A percentile compares a stretch with the other conserved stretches of the same genome.
Evolutionary conservation across 2,888 invertebrate genomes (phyloP).

Genomic region (Melangyna quadrimaculata): DNA sequence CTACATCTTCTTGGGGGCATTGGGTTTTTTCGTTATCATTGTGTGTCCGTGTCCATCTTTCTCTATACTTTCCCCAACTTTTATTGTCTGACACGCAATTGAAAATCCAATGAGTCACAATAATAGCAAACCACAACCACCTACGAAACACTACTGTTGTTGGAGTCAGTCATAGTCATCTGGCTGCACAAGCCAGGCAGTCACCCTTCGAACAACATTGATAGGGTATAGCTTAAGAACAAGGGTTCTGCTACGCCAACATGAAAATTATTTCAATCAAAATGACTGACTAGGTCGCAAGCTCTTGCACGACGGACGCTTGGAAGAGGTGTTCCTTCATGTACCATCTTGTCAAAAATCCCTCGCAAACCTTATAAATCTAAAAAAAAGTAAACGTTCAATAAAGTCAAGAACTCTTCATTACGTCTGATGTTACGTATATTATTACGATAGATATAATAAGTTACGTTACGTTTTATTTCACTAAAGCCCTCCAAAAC

Average conservation of each 20-base stretch:
- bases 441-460: too few species aligned
- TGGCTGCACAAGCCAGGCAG: background rate
- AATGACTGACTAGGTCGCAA: background rate
- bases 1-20: slow-evolving; percentile 7
- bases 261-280: background rate
- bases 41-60: slow-evolving; percentile 19
- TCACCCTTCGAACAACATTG: slow-evolving; percentile 6
- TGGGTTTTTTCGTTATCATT: background rate
- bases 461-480: too few species aligned
- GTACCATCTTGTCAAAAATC: background rate
- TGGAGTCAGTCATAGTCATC: slow-evolving; percentile 30
- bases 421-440: too few species aligned
- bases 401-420: too few species aligned
- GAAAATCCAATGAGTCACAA: slow-evolving; percentile 55
- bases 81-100: slow-evolving; percentile 56
- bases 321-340: background rate
- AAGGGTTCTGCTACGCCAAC: background rate
- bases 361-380: too few species aligned
- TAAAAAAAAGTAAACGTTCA: too few species aligned
- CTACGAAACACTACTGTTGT: background rate
- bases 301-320: background rate
- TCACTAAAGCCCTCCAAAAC: too few species aligned
- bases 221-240: background rate
- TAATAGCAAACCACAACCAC: background rate
- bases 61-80: slow-evolving; percentile 34